phyloP scores from a whole-genome alignment of 2,888 invertebrate species.

The Lithophane ornitopus region DNA sequence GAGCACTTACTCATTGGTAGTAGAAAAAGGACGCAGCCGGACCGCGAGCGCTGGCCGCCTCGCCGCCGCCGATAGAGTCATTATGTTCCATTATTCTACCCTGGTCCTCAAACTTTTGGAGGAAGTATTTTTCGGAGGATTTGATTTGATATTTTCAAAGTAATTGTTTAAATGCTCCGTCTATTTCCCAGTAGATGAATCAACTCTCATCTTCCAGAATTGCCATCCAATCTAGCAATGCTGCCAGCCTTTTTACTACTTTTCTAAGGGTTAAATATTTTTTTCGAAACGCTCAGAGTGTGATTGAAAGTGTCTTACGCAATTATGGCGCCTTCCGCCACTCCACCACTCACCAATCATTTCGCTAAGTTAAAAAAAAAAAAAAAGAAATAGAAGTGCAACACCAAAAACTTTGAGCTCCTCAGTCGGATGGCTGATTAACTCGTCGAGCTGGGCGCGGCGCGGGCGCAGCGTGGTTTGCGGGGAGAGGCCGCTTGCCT shows the following conservation, averaged over 20 bases:
- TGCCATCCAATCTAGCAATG: too few species aligned
- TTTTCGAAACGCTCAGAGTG: too few species aligned
- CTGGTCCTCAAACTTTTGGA: conserved; percentile 76
- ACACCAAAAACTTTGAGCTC: conserved; percentile 76
- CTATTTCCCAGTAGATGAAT: not conserved
- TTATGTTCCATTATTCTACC: conserved; percentile 87
- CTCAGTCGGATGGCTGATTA: conserved; percentile 84
- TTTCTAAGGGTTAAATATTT: too few species aligned
- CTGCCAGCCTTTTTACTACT: too few species aligned
- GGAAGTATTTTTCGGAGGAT: not conserved
- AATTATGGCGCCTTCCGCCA: not conserved
- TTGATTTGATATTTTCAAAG: not conserved
- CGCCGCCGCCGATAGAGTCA: conserved; percentile 90
- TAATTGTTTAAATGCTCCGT: not conserved
- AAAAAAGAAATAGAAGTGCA: not conserved
- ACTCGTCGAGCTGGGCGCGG: conserved; percentile 82
- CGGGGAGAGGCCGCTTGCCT: conserved; percentile 69
- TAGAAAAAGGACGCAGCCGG: conserved; percentile 70
- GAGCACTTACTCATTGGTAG: conserved; percentile 64
- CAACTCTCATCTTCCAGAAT: not conserved
- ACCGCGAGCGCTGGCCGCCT: conserved; percentile 76
- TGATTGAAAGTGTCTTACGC: not conserved
- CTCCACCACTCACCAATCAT: not conserved
- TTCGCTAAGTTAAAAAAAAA: not conserved
- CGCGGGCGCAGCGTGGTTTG: conserved; percentile 70